A percentile compares a stretch with the other conserved stretches of the same genome.
Conservation (phyloP, 2,888 invertebrate species). For the Drosophila maculinotata region DNA sequence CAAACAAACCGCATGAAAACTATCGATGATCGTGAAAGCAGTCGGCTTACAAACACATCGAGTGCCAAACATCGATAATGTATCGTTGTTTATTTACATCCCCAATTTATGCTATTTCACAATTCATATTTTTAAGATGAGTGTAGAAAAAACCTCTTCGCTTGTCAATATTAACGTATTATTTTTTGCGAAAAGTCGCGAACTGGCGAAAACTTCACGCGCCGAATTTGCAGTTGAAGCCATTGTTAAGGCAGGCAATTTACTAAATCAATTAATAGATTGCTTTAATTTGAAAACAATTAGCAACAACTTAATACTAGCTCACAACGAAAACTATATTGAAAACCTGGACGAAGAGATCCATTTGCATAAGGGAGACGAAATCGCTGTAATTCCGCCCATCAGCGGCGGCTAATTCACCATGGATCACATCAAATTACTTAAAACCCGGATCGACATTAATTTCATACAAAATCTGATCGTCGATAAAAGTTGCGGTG, state of each 20-base stretch:
- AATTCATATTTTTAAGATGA: constrained; percentile 17
- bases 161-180: constrained; percentile 26
- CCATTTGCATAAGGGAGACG: constrained; percentile 89
- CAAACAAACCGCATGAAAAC: too few species aligned
- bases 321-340: constrained; percentile 93
- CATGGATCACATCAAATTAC: constrained; percentile 91
- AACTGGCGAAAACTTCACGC: constrained; percentile 89
- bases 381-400: constrained; percentile 96
- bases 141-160: background rate
- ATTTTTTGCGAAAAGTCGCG: constrained; percentile 96
- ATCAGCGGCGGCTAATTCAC: constrained; percentile 93
- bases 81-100: too few species aligned
- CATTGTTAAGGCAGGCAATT: constrained; percentile 86
- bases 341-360: constrained; percentile 86
- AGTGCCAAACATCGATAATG: too few species aligned
- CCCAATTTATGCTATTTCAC: too few species aligned
- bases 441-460: constrained; percentile 88
- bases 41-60: too few species aligned
- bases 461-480: constrained; percentile 89
- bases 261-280: constrained; percentile 88
- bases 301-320: constrained; percentile 90
- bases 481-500: constrained; percentile 91
- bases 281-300: constrained; percentile 89
- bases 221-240: constrained; percentile 85
- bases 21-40: too few species aligned